phyloP scores from a whole-genome alignment of 1,140 invertebrate species.

The Drosophila nasuta region DNA sequence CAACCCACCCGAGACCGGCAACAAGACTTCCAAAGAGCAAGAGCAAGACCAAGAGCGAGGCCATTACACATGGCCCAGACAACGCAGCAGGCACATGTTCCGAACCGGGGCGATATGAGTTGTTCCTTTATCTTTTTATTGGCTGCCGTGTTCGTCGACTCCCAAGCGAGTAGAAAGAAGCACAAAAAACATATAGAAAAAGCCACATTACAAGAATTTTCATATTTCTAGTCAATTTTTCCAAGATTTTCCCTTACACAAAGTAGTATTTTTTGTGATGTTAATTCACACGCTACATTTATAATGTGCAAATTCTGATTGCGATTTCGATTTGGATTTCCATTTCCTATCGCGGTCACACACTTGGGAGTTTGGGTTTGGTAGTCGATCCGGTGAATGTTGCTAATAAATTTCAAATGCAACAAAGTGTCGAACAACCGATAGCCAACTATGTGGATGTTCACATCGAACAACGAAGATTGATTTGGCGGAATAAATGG shows the following conservation, averaged over 20 bases:
- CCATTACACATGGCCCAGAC: conserved; percentile 55
- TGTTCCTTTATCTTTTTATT: conserved; percentile 76
- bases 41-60: conserved; percentile 7
- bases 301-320: conserved; percentile 66
- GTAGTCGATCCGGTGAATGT: conserved; percentile 25
- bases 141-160: conserved; percentile 56
- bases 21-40: conserved; percentile 42
- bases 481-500: conserved; percentile 83
- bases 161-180: conserved; percentile 27
- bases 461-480: conserved; percentile 77
- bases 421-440: conserved; percentile 74
- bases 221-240: conserved; percentile 52
- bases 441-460: conserved; percentile 58
- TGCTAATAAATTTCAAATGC: conserved; percentile 81
- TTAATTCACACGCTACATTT: conserved; percentile 50
- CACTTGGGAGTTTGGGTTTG: conserved; percentile 9
- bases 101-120: conserved; percentile 48
- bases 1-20: conserved; percentile 56
- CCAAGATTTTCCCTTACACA: conserved; percentile 45
- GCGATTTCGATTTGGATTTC: neutral
- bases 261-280: conserved; percentile 17
- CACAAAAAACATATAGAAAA: conserved; percentile 17
- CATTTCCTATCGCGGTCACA: conserved; percentile 24
- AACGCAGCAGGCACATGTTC: conserved; percentile 31
- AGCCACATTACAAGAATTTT: conserved; percentile 56